Percentiles rank a stretch among this genome's conserved stretches.
phyloP scores from a whole-genome alignment of 2,888 invertebrate species.

The Cheilosia impressa region DNA sequence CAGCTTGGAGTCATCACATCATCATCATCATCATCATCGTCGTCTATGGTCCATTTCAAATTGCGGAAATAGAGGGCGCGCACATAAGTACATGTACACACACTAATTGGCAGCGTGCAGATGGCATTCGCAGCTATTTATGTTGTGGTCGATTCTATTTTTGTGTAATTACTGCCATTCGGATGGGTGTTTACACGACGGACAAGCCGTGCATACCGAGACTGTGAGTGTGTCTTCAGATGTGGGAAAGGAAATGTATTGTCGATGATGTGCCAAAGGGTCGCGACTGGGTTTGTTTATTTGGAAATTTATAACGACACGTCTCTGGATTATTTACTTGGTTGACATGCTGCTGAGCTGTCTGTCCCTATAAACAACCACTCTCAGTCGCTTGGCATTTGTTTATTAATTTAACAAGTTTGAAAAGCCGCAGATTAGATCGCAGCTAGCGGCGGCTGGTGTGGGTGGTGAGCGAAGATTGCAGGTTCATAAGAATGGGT shows the following conservation, averaged over 20 bases:
- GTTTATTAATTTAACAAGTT: not conserved
- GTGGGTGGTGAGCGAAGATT: not conserved
- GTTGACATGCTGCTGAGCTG: slow-evolving; percentile 22
- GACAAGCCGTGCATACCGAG: not conserved
- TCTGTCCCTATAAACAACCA: slow-evolving; percentile 21
- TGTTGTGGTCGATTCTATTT: slow-evolving; percentile 24
- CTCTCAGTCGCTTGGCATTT: not conserved
- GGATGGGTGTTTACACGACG: slow-evolving; percentile 51
- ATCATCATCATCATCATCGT: slow-evolving; percentile 30
- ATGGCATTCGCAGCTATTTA: not conserved
- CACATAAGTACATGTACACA: slow-evolving; percentile 7
- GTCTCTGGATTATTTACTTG: slow-evolving; percentile 11
- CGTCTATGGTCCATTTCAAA: slow-evolving; percentile 68
- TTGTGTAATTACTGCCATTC: slow-evolving; percentile 52
- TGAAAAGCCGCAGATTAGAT: not conserved
- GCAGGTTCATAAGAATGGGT: no score
- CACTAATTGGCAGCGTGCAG: slow-evolving; percentile 43
- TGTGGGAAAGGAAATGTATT: slow-evolving; percentile 60
- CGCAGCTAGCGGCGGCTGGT: no score
- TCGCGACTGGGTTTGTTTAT: slow-evolving; percentile 38
- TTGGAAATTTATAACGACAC: slow-evolving; percentile 12
- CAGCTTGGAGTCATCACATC: slow-evolving; percentile 62
- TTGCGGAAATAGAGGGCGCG: slow-evolving; percentile 69
- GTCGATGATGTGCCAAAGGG: slow-evolving; percentile 50
- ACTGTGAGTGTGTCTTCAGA: not conserved